A percentile compares a stretch with the other conserved stretches of the same genome.
phyloP scores from a whole-genome alignment of 2,888 invertebrate species.

The Tetranychus truncatus region DNA sequence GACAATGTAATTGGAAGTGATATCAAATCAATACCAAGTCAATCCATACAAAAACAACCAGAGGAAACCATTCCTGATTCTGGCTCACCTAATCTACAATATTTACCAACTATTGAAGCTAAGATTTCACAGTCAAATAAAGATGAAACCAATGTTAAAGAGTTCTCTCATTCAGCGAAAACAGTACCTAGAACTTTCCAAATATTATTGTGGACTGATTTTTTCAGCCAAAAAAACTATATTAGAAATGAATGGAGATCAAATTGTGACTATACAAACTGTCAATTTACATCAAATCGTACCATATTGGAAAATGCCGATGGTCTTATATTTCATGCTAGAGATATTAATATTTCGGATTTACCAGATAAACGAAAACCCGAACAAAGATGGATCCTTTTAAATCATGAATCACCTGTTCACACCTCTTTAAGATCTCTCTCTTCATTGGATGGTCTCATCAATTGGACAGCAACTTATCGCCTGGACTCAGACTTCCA shows the following conservation, averaged over 20 bases:
- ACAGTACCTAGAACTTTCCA: background rate
- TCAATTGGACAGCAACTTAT: constrained; percentile 28
- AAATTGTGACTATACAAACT: constrained; percentile 20
- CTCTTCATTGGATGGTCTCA: constrained; percentile 21
- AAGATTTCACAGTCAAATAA: too few relatives aligned
- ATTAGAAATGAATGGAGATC: constrained; percentile 20
- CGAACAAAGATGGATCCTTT: constrained; percentile 23
- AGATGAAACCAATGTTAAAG: background rate
- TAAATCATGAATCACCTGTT: constrained; percentile 26
- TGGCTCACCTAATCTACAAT: too few relatives aligned
- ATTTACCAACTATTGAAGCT: too few relatives aligned
- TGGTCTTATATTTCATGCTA: constrained; percentile 26
- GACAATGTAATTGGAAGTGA: too few relatives aligned
- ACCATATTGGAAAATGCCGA: constrained; percentile 21
- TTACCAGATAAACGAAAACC: constrained; percentile 20
- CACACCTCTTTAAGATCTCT: constrained; percentile 21
- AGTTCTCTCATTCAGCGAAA: background rate
- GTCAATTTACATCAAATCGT: constrained; percentile 24
- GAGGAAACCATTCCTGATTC: too few relatives aligned
- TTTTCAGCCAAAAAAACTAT: constrained; percentile 24
- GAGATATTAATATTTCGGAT: constrained; percentile 24
- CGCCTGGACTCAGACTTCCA: constrained; percentile 26
- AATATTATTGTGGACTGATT: constrained; percentile 27
- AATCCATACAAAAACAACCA: too few relatives aligned
- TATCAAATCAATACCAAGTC: too few relatives aligned